These are phyloP conservation scores for Reticulitermes lucifugus DNA, from an alignment of 2,888 invertebrate genomes.

Conservation along the genomic window DNA sequence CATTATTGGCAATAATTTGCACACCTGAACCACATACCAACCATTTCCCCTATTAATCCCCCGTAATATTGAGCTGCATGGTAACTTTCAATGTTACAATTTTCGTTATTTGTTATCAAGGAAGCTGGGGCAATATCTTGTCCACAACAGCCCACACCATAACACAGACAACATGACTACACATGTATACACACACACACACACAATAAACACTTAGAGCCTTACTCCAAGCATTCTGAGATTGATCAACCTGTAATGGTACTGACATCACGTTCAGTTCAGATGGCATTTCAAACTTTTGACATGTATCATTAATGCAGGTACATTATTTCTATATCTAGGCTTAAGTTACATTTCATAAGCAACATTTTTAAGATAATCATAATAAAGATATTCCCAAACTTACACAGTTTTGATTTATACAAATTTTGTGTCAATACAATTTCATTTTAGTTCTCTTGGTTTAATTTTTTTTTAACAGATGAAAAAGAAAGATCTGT, in stretches of 20 bases:
- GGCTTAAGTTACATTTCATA: no score
- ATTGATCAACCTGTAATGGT: conserved; percentile 4
- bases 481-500: no score
- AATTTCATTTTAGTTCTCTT: no score
- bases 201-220: neutral
- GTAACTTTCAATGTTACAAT: conserved; percentile 26
- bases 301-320: neutral
- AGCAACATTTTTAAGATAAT: no score
- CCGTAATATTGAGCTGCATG: conserved; percentile 36
- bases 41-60: neutral
- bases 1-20: conserved; percentile 6
- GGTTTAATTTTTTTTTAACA: no score
- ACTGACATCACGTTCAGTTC: neutral
- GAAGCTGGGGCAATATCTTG: neutral
- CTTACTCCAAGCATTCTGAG: neutral
- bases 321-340: neutral
- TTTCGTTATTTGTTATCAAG: conserved; percentile 3
- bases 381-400: no score
- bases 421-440: no score
- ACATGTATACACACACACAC: conserved; percentile 7
- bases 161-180: conserved; percentile 25
- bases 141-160: neutral
- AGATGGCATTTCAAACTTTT: no score
- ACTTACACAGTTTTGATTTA: no score
- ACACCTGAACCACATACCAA: neutral